Evolutionary conservation across 1,140 invertebrate genomes (phyloP).

Genomic region (Apis dorsata): DNA sequence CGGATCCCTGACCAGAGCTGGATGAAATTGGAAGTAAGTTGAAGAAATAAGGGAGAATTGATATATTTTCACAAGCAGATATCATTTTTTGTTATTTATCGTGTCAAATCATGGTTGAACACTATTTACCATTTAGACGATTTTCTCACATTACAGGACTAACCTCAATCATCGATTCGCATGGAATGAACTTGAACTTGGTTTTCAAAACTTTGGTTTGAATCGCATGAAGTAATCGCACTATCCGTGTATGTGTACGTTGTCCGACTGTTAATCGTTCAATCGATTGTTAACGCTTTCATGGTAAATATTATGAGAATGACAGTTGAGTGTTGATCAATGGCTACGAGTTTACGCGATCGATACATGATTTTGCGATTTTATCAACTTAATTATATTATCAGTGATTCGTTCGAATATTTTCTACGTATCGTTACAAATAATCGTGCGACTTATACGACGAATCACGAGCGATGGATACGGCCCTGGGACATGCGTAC

Average conservation of each 20-base stretch:
- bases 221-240: neutral
- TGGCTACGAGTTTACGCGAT: neutral
- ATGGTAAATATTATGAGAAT: neutral
- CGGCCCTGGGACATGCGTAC: constrained; percentile 5
- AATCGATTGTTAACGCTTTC: constrained; percentile 3
- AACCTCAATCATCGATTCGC: neutral
- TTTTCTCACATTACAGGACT: neutral
- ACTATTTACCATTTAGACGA: too few species aligned
- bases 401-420: neutral
- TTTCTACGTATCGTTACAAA: neutral
- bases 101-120: too few species aligned
- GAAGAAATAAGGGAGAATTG: too few species aligned
- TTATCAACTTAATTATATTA: neutral
- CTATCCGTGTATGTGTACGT: neutral
- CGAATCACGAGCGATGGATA: too few species aligned
- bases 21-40: too few species aligned
- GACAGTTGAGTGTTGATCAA: neutral
- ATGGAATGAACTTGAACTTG: neutral
- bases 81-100: too few species aligned
- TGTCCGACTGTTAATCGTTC: neutral
- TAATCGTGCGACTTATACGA: too few species aligned
- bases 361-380: neutral
- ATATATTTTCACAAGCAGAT: too few species aligned
- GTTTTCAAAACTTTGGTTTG: neutral
- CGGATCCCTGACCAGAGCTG: neutral